Evolutionary conservation across 2,888 invertebrate species (phyloP).

Genomic region (Apoderus coryli): DNA sequence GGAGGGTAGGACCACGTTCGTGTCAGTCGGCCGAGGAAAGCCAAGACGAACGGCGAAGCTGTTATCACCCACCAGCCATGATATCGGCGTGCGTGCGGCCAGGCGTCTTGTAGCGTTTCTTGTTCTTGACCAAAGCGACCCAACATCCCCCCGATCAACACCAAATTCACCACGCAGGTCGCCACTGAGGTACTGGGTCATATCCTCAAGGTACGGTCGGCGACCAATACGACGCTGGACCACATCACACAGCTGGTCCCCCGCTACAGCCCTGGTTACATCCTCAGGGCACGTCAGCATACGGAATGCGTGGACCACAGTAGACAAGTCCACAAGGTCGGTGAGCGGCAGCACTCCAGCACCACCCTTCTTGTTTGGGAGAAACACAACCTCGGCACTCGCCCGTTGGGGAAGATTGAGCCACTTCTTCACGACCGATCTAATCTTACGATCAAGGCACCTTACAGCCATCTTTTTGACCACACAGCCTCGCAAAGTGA

Average conservation of each 20-base stretch:
- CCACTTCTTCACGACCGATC: slow-evolving; percentile 19
- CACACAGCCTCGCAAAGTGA: slow-evolving; percentile 19
- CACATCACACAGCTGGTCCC: slow-evolving; percentile 14
- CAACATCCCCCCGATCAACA: slow-evolving; percentile 12
- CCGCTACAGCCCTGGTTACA: slow-evolving; percentile 16
- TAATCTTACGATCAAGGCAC: slow-evolving; percentile 18
- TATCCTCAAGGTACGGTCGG: slow-evolving; percentile 11
- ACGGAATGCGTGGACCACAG: slow-evolving; percentile 20
- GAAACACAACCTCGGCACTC: slow-evolving; percentile 20
- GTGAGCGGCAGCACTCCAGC: slow-evolving; percentile 22
- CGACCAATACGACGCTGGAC: slow-evolving; percentile 14
- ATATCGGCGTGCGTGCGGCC: too few relatives aligned
- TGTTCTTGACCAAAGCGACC: slow-evolving; percentile 18
- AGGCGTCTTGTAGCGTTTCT: slow-evolving; percentile 16
- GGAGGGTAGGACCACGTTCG: too few relatives aligned
- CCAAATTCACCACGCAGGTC: slow-evolving; percentile 16
- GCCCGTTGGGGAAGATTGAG: slow-evolving; percentile 23
- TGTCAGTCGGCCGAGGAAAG: too few relatives aligned
- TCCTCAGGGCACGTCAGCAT: slow-evolving; percentile 20
- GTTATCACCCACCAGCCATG: too few relatives aligned
- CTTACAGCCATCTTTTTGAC: slow-evolving; percentile 18
- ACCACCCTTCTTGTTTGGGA: slow-evolving; percentile 19
- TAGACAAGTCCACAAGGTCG: slow-evolving; percentile 19
- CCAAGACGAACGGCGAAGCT: too few relatives aligned
- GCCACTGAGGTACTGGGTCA: slow-evolving; percentile 22